Conservation (phyloP, 2,113 vertebrate species). For the Tupaia chinensis region DNA sequence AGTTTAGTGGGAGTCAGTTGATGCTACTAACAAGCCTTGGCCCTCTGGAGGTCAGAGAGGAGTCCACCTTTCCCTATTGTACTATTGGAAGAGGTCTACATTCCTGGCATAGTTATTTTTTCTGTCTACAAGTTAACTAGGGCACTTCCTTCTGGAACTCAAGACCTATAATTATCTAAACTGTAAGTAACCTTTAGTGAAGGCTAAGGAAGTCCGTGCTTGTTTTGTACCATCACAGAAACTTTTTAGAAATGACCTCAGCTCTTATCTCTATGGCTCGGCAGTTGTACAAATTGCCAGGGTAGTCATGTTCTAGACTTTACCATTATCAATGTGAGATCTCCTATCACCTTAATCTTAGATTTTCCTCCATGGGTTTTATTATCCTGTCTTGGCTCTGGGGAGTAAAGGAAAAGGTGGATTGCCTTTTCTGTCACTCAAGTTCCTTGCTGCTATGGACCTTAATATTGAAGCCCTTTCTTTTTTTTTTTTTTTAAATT, state of each 20-base stretch:
- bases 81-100: constrained; percentile 67
- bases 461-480: constrained; percentile 33
- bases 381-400: neutral
- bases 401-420: neutral
- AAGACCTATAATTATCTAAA: constrained; percentile 79
- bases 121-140: constrained; percentile 79
- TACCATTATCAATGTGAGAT: neutral
- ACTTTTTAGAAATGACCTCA: constrained; percentile 71
- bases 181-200: constrained; percentile 60
- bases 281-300: neutral
- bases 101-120: constrained; percentile 80
- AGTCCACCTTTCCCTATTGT: constrained; percentile 45
- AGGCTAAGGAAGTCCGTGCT: constrained; percentile 62
- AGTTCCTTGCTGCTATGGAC: constrained; percentile 9
- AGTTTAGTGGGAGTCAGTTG: constrained; percentile 18
- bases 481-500: neutral
- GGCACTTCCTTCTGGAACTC: constrained; percentile 78
- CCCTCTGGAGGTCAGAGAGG: constrained; percentile 41
- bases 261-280: neutral
- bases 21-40: constrained; percentile 42
- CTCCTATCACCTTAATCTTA: neutral
- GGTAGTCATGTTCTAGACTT: neutral
- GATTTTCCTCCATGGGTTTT: constrained; percentile 41
- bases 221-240: constrained; percentile 45
- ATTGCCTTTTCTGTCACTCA: constrained; percentile 18